phyloP scores from a whole-genome alignment of 2,888 invertebrate species.

The Encarsia formosa region DNA sequence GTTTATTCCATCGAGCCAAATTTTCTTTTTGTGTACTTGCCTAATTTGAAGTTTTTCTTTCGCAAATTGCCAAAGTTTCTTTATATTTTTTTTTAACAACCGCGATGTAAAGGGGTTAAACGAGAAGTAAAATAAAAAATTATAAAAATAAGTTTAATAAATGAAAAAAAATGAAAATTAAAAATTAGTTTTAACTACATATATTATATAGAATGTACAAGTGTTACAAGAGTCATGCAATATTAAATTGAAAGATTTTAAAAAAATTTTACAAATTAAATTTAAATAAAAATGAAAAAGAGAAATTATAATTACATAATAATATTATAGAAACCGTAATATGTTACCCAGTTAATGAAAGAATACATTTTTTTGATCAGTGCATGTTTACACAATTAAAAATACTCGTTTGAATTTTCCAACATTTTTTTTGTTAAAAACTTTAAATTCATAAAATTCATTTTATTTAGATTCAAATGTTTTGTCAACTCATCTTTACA shows the following conservation, averaged over 20 bases:
- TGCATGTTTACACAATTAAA: no score
- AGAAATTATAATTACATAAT: conserved; percentile 8
- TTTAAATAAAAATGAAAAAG: conserved; percentile 8
- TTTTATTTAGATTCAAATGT: no score
- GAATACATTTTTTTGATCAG: no score
- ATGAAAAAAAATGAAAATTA: conserved; percentile 2
- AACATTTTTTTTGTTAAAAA: conserved; percentile 1
- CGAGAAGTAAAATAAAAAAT: not conserved
- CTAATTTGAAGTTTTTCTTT: conserved; percentile 24
- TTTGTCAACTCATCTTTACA: no score
- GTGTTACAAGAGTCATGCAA: conserved; percentile 20
- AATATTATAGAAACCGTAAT: conserved; percentile 6
- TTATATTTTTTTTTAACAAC: conserved; percentile 9
- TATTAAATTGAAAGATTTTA: not conserved
- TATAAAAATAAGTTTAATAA: conserved; percentile 1
- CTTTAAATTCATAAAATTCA: no score
- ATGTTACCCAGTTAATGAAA: no score
- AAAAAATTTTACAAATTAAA: conserved; percentile 1
- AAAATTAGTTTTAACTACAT: conserved; percentile 5
- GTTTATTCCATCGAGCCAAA: conserved; percentile 25
- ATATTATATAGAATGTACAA: conserved; percentile 2
- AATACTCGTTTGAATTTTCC: conserved; percentile 15
- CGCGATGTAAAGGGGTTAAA: conserved; percentile 1
- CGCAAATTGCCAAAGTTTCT: conserved; percentile 43
- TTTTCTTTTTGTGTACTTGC: conserved; percentile 20